These are phyloP conservation scores for Antitype chi DNA, from an alignment of 2,888 invertebrate species.

Conservation along the genomic window DNA sequence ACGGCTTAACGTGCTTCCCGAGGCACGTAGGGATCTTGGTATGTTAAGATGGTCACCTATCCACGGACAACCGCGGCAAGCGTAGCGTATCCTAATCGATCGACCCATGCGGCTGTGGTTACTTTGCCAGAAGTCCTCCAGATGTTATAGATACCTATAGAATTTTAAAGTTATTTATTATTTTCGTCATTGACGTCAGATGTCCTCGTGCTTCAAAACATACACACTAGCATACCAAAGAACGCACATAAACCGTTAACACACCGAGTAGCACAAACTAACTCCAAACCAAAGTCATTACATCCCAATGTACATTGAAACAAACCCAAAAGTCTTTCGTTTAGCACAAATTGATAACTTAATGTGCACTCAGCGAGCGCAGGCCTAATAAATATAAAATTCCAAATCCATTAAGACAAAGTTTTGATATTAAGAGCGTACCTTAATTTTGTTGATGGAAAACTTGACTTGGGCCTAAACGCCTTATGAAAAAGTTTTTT, in stretches of 20 bases:
- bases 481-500: constrained; percentile 84
- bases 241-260: background rate
- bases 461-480: constrained; percentile 85
- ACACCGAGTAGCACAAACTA: constrained; percentile 29
- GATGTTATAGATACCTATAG: too few species aligned
- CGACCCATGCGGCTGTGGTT: too few species aligned
- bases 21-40: too few species aligned
- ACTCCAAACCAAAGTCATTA: constrained; percentile 46
- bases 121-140: too few species aligned
- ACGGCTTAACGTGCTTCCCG: too few species aligned
- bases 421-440: constrained; percentile 87
- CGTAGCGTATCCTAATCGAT: too few species aligned
- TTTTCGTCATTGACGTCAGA: background rate
- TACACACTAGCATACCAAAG: background rate
- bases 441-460: constrained; percentile 89
- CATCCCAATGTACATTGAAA: constrained; percentile 55
- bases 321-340: constrained; percentile 62
- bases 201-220: background rate
- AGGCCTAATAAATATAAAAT: constrained; percentile 85
- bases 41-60: too few species aligned
- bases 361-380: constrained; percentile 65
- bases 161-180: background rate
- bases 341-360: constrained; percentile 80
- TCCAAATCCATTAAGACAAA: constrained; percentile 87
- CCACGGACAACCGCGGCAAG: too few species aligned